Evolutionary conservation across 2,113 vertebrate species (phyloP).

Genomic region (Gambusia holbrooki): DNA sequence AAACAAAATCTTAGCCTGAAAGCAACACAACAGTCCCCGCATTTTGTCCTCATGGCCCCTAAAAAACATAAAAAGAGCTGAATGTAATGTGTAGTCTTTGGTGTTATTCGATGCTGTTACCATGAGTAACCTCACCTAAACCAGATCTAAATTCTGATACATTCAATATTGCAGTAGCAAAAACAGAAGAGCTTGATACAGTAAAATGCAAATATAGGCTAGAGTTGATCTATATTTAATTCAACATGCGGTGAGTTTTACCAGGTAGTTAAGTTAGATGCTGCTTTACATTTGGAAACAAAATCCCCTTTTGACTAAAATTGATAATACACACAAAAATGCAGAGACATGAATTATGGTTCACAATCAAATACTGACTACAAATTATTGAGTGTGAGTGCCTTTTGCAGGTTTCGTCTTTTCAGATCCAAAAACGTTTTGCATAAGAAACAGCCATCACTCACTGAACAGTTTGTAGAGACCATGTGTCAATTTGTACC

Average conservation of each 20-base stretch:
- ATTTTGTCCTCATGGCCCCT: conserved; percentile 31
- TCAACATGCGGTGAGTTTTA: conserved; percentile 61
- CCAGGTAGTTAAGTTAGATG: conserved; percentile 28
- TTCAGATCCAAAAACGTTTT: too few relatives aligned
- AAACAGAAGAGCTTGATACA: conserved; percentile 49
- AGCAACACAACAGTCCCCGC: conserved; percentile 3
- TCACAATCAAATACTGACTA: neutral
- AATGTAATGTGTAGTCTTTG: neutral
- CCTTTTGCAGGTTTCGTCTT: neutral
- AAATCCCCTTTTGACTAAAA: conserved; percentile 2
- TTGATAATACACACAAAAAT: conserved; percentile 12
- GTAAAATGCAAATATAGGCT: conserved; percentile 63
- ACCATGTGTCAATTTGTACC: neutral
- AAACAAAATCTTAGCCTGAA: conserved; percentile 18
- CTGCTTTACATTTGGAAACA: conserved; percentile 6
- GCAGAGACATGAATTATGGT: neutral
- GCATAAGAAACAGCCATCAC: too few relatives aligned
- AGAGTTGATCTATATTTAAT: conserved; percentile 69
- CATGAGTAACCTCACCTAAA: conserved; percentile 33
- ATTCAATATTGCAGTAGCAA: conserved; percentile 59
- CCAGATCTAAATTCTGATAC: conserved; percentile 29
- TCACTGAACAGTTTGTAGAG: neutral
- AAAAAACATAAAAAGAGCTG: conserved; percentile 39
- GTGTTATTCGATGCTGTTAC: neutral
- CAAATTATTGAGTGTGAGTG: neutral